phyloP scores from a whole-genome alignment of 2,797 vertebrate species.

The Phaenicophaeus curvirostris region DNA sequence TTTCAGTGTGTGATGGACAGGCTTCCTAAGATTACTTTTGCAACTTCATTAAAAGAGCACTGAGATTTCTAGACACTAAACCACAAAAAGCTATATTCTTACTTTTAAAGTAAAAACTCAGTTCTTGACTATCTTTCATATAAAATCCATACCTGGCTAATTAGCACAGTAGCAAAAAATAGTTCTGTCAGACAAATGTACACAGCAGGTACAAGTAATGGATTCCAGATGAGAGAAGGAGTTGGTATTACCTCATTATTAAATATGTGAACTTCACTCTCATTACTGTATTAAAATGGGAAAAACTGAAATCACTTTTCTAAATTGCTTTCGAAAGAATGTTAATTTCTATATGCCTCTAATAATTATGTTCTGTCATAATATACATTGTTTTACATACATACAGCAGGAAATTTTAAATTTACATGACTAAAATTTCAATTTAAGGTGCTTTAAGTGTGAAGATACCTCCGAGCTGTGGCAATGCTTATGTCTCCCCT shows the following conservation, averaged over 20 bases:
- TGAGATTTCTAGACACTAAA: neutral
- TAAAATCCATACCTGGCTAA: neutral
- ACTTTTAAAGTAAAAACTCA: neutral
- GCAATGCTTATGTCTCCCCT: neutral
- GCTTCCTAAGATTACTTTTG: neutral
- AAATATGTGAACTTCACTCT: neutral
- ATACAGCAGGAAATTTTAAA: neutral
- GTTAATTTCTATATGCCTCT: neutral
- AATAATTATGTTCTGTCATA: neutral
- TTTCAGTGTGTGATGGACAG: neutral
- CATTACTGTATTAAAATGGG: neutral
- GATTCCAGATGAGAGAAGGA: slow-evolving; percentile 3
- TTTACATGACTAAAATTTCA: neutral
- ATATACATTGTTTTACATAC: neutral
- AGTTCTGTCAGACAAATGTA: slow-evolving; percentile 5
- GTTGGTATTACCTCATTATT: neutral
- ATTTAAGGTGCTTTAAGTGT: neutral
- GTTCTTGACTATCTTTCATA: neutral
- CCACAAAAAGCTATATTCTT: neutral
- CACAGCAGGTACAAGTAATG: neutral
- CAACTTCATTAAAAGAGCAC: neutral
- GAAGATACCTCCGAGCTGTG: neutral
- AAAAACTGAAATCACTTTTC: neutral
- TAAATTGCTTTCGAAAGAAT: neutral
- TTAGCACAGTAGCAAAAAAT: neutral